These are phyloP conservation scores for Orchesellides sinensis DNA, from an alignment of 2,888 invertebrate species.

Conservation along the genomic window DNA sequence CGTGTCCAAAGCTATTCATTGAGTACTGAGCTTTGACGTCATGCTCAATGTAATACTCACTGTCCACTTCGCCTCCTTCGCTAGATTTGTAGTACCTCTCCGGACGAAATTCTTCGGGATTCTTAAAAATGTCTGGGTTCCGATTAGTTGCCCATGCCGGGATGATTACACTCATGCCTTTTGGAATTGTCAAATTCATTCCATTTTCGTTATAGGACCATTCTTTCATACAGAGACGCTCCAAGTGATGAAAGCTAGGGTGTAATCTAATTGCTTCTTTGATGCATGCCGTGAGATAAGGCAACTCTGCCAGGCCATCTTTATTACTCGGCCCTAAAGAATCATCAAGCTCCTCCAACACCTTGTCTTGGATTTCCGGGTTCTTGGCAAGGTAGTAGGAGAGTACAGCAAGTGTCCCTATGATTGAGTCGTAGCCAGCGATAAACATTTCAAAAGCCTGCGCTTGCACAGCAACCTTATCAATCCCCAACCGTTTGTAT, in stretches of 20 bases:
- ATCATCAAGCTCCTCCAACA: slow-evolving; percentile 32
- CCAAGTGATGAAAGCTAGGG: slow-evolving; percentile 32
- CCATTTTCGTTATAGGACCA: slow-evolving; percentile 40
- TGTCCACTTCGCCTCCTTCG: neutral
- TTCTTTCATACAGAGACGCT: slow-evolving; percentile 35
- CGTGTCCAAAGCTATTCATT: slow-evolving; percentile 56
- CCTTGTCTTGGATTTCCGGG: slow-evolving; percentile 35
- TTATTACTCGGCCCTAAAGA: slow-evolving; percentile 1
- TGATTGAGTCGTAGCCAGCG: slow-evolving; percentile 54
- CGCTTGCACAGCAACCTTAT: slow-evolving; percentile 32
- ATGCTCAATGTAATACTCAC: neutral
- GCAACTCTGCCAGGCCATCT: slow-evolving; percentile 9
- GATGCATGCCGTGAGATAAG: slow-evolving; percentile 45
- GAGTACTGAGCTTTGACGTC: slow-evolving; percentile 11
- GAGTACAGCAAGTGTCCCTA: slow-evolving; percentile 21
- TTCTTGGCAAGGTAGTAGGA: slow-evolving; percentile 40
- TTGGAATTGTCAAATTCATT: slow-evolving; percentile 48
- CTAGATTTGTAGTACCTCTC: slow-evolving; percentile 42
- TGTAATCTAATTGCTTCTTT: slow-evolving; percentile 32
- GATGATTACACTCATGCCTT: slow-evolving; percentile 58
- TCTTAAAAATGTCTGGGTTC: slow-evolving; percentile 55
- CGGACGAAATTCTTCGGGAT: slow-evolving; percentile 60
- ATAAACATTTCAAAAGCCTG: slow-evolving; percentile 66
- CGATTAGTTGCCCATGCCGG: slow-evolving; percentile 58
- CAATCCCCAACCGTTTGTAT: slow-evolving; percentile 51